Evolutionary conservation across 2,797 vertebrate species (phyloP).

Genomic region (Myiotriccus ornatus): DNA sequence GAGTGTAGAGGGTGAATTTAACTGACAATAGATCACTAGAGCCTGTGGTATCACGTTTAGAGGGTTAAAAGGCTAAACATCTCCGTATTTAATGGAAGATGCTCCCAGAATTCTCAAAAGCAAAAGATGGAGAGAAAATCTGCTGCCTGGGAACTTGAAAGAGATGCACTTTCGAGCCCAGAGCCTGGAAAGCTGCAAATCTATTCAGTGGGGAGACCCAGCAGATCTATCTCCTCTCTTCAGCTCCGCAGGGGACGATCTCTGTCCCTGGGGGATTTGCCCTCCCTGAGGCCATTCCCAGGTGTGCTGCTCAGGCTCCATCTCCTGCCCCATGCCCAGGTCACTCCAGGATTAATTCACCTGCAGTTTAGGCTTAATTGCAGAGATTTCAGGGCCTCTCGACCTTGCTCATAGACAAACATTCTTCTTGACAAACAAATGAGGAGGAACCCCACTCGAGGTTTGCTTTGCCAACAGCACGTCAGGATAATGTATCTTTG

Average conservation of each 20-base stretch:
- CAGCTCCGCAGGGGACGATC: not conserved
- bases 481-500: not conserved
- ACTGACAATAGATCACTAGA: conserved; percentile 64
- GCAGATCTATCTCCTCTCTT: not conserved
- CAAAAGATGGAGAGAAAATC: conserved; percentile 42
- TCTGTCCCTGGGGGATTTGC: not conserved
- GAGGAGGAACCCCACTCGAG: not conserved
- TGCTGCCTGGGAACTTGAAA: conserved; percentile 55
- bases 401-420: not conserved
- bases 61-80: conserved; percentile 63
- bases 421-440: accelerated
- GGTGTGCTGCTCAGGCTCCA: not conserved
- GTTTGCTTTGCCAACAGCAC: not conserved
- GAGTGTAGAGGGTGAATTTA: conserved; percentile 61
- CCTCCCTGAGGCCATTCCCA: not conserved
- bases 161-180: not conserved
- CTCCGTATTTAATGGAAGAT: conserved; percentile 51
- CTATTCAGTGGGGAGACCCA: not conserved
- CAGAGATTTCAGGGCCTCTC: not conserved
- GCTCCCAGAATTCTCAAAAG: conserved; percentile 57
- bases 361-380: not conserved
- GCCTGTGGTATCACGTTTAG: conserved; percentile 34
- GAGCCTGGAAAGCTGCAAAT: not conserved
- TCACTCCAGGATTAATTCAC: not conserved
- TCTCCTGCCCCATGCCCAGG: accelerated